Evolutionary conservation across 2,797 vertebrate species (phyloP), one percentile per base, ranked within the genome.

Genomic region (Uromys caudimaculatus): DNA sequence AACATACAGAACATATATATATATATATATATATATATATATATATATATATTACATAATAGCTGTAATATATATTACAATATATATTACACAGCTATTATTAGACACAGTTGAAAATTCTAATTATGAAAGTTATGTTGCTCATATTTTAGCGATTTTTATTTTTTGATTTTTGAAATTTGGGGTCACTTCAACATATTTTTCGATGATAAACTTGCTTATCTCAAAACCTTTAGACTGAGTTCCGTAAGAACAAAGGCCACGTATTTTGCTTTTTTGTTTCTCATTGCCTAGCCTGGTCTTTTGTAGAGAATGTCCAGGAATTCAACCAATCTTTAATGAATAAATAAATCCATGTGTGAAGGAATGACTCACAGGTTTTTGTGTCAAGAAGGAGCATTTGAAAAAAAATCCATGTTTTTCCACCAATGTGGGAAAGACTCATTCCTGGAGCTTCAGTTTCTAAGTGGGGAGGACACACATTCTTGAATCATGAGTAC

Each of bases 401-500:
- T 89, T 86, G 79, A 89, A 81, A n/a, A 24, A 47, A 32, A 32
- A 47, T 58, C 2, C 56, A 8, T 84, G n/a, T 90, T 95, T 69
- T 91, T 82, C 29, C 82, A 67, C 79, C 47, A n/a, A 69, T 85
- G 13, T 54, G 92, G 76, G 54, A 81, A 93, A 88, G 58, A 4
- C 32, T 95, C 47, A 47, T 89, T 77, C 8, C 5, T 90, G 44
- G 32, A n/a, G 27, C 76, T 24, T 91, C 90, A 47, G 12, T 64
- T 87, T 94, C 82, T 90, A 90, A 89, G 58, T 56, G 54, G 12
- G 17, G 47, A 89, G 85, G 85, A 71, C 35, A 54, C 17, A 64
- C 41, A 58, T 93, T 92, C 56, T 83, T 96, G 94, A 84, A 35
- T 88, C 38, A 71, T 83, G 75, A 91, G 60, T 79, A 47, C 12